Evolutionary conservation across 2,888 invertebrate genomes (phyloP).

Genomic region (Eucriotettix oculatus): DNA sequence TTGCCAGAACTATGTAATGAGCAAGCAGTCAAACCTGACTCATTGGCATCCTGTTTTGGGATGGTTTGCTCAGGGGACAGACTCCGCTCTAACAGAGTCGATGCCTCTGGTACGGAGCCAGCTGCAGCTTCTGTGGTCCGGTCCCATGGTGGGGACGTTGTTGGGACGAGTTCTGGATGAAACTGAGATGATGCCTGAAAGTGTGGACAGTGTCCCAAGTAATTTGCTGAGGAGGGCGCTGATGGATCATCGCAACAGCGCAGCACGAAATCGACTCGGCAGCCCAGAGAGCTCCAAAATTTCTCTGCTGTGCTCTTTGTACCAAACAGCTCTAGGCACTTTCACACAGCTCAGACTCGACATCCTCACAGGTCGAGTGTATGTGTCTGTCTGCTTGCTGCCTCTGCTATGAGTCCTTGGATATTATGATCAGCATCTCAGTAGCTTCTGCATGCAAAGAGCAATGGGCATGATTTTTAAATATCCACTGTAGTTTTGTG

Average conservation of each 20-base stretch:
- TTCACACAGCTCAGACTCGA: constrained; percentile 81
- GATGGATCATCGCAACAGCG: constrained; percentile 38
- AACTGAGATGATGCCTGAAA: neutral
- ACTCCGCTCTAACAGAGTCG: constrained; percentile 50
- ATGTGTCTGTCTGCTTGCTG: no score
- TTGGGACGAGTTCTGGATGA: constrained; percentile 21
- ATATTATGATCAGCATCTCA: no score
- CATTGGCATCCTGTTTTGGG: constrained; percentile 98
- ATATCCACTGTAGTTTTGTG: no score
- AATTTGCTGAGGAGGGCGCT: constrained; percentile 40
- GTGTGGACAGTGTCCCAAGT: constrained; percentile 1
- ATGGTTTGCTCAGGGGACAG: constrained; percentile 73
- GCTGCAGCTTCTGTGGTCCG: constrained; percentile 54
- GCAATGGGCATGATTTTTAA: no score
- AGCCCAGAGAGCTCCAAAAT: constrained; percentile 68
- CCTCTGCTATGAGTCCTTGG: no score
- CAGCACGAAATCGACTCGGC: constrained; percentile 57
- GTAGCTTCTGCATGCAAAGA: no score
- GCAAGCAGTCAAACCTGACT: constrained; percentile 76
- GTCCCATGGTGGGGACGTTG: constrained; percentile 18
- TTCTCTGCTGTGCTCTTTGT: constrained; percentile 77
- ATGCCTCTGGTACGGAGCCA: constrained; percentile 51
- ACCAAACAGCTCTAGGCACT: constrained; percentile 78
- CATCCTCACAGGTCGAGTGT: constrained; percentile 58
- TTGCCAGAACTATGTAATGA: constrained; percentile 83